Evolutionary conservation across 2,113 vertebrate genomes (phyloP).

Genomic region (Neopipo cinnamomea): DNA sequence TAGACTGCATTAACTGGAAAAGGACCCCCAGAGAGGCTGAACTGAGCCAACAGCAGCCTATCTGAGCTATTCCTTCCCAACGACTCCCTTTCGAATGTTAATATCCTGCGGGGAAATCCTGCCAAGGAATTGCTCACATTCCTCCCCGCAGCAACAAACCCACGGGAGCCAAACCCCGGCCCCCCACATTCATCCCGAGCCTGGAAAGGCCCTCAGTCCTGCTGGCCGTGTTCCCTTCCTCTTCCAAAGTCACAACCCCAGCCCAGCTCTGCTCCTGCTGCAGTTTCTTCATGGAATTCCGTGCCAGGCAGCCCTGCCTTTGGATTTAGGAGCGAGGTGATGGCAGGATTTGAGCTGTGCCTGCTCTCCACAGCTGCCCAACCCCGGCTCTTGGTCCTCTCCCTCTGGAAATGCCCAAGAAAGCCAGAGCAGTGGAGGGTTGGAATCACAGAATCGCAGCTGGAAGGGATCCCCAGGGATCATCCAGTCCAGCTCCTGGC

Average conservation of each 20-base stretch:
- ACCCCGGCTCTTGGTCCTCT: neutral
- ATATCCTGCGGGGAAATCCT: slow-evolving; percentile 8
- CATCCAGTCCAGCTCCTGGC: neutral
- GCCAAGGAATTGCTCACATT: slow-evolving; percentile 50
- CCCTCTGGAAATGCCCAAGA: neutral
- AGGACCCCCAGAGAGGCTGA: neutral
- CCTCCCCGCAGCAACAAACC: slow-evolving; percentile 13
- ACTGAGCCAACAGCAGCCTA: neutral
- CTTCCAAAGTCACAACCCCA: neutral
- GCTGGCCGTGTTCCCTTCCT: neutral
- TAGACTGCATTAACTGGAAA: neutral
- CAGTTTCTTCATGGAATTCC: neutral
- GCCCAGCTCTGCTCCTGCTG: neutral
- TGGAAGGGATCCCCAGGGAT: neutral
- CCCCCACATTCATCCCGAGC: neutral
- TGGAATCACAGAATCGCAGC: neutral
- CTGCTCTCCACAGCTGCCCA: neutral
- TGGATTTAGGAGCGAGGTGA: neutral
- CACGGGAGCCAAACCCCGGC: neutral
- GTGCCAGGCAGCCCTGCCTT: neutral
- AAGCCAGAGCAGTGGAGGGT: neutral
- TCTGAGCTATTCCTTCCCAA: neutral
- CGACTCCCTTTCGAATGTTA: slow-evolving; percentile 3
- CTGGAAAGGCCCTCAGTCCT: neutral
- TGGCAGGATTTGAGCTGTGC: neutral